Evolutionary conservation across 2,888 invertebrate genomes (phyloP).

Genomic region (Elgonia sp.): DNA sequence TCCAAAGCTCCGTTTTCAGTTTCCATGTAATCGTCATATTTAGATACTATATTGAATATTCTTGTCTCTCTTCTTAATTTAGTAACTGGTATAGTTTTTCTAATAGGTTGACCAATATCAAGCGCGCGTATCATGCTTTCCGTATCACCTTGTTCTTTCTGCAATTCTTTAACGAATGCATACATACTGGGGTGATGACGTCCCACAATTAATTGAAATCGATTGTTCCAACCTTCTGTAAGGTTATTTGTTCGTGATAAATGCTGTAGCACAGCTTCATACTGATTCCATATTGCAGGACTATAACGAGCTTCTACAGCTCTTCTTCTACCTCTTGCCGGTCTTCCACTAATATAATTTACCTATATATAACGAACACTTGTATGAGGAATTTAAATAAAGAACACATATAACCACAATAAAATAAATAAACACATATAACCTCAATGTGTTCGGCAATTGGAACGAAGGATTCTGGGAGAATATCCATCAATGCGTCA

Average conservation of each 20-base stretch:
- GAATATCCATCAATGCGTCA: background rate
- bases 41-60: too few relatives aligned
- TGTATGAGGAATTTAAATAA: too few relatives aligned
- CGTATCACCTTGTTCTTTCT: background rate
- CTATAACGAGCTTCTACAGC: constrained; percentile 2
- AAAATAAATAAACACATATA: too few relatives aligned
- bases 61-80: too few relatives aligned
- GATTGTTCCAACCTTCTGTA: constrained; percentile 6
- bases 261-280: background rate
- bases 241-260: background rate
- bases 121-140: too few relatives aligned
- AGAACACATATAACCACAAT: too few relatives aligned
- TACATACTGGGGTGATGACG: background rate
- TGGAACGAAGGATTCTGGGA: background rate
- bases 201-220: too few relatives aligned
- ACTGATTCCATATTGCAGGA: background rate
- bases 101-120: too few relatives aligned
- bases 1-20: too few relatives aligned
- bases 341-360: background rate
- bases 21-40: too few relatives aligned
- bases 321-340: constrained; percentile 3
- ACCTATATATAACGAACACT: too few relatives aligned
- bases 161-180: background rate
- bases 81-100: too few relatives aligned
- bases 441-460: background rate